Evolutionary conservation across 2,888 invertebrate genomes (phyloP).

Genomic region (Lepidonotus clava): DNA sequence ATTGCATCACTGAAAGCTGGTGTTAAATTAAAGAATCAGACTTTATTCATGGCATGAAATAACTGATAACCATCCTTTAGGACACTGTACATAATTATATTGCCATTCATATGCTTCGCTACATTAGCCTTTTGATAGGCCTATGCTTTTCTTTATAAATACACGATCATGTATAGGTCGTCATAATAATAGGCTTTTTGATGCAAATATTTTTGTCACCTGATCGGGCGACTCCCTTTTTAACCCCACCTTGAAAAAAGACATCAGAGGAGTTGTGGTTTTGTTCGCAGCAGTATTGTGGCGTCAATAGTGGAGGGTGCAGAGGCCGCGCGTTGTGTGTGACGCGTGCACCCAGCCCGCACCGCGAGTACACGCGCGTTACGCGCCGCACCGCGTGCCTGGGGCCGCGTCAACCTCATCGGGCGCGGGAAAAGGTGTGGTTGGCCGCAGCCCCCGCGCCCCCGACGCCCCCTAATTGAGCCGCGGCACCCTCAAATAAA

Average conservation of each 20-base stretch:
- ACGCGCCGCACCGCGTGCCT: not conserved
- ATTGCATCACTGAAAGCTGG: too few relatives aligned
- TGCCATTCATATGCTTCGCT: too few relatives aligned
- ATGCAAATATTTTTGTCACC: slow-evolving; percentile 32
- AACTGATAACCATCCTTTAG: too few relatives aligned
- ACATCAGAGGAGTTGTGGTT: slow-evolving; percentile 15
- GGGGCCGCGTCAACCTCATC: not conserved
- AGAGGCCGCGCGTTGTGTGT: not conserved
- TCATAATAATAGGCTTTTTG: not conserved
- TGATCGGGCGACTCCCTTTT: not conserved
- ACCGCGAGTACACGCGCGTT: not conserved
- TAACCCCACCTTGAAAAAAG: not conserved
- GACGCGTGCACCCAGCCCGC: not conserved
- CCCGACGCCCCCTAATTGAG: slow-evolving; percentile 2
- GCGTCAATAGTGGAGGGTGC: not conserved
- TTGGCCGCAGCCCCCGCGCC: slow-evolving; percentile 6
- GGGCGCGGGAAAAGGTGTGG: slow-evolving; percentile 11
- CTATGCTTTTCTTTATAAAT: too few relatives aligned
- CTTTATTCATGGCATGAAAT: too few relatives aligned
- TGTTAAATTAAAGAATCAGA: too few relatives aligned
- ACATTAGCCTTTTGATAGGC: too few relatives aligned
- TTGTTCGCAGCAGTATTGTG: too few relatives aligned
- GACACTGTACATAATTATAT: too few relatives aligned
- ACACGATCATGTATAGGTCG: not conserved
- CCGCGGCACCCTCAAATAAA: slow-evolving; percentile 15